Evolutionary conservation across 2,888 invertebrate genomes (phyloP), one percentile per base, ranked within the genome.

Genomic region (Eucera pruinosa): DNA sequence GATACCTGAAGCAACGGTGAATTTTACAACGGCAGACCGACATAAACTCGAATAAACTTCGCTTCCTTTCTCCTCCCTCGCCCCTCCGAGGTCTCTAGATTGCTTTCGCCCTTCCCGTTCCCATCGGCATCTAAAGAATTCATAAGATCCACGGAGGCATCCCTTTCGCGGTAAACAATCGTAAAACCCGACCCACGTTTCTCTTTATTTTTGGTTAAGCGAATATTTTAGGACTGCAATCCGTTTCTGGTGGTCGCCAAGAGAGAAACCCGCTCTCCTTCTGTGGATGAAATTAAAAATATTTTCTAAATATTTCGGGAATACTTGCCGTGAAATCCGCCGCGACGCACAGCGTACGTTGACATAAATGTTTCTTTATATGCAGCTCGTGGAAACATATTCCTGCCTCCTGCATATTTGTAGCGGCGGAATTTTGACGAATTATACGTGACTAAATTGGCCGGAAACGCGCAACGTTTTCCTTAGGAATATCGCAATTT

Each of bases 61-160:
- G 48, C 55, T 41, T 41, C 41, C 20, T 41, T 41, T 18, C 43
- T 30, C 41, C 15, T 27, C 68, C 52, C 33, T 36, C 47, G 33
- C 41, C 41, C 33, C 43, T 23, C 25, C 61, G 2, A n/a, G 50
- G n/a, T 64, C 45, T n/a, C 25, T 70, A 70, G 81, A 83, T 83
- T 79, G 76, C 84, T 65, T 61, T 64, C 58, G 61, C 67, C 76
- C 69, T 71, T 50, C 52, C 70, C 66, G 58, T 78, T 80, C 65
- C 77, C 79, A 86, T 80, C 61, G 79, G 80, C 75, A 78, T 83
- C 82, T 81, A 67, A 84, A 86, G 86, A 87, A 87, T 87, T 85
- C 83, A 87, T 87, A 87, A 87, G 81, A 86, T 81, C 70, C 80
- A 50, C 60, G 30, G 66, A 80, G 78, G 84, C 80, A 84, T 83